phyloP scores from a whole-genome alignment of 2,797 vertebrate genomes.

The Craterocephalus amniculus region DNA sequence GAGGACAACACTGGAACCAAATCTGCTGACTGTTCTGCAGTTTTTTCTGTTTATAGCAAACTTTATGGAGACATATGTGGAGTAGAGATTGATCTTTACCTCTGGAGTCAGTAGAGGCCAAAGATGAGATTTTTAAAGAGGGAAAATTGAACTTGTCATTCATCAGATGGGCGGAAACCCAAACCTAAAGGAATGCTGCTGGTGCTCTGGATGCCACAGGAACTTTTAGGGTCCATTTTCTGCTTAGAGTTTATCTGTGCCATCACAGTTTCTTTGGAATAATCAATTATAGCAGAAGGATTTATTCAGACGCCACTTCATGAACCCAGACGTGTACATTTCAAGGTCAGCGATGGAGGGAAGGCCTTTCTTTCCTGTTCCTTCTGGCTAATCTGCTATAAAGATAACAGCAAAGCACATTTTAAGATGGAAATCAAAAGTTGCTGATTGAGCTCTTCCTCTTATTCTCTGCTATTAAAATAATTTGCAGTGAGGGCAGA shows the following conservation, averaged over 20 bases:
- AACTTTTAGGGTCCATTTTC: background rate
- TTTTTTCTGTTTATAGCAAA: constrained; percentile 6
- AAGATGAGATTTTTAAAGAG: background rate
- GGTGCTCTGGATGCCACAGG: background rate
- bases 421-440: background rate
- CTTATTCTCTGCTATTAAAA: background rate
- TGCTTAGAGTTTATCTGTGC: background rate
- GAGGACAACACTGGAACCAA: constrained; percentile 14
- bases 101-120: background rate
- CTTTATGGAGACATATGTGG: background rate
- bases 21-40: constrained; percentile 26
- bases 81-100: background rate
- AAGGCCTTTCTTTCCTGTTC: background rate
- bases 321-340: background rate
- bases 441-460: background rate
- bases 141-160: background rate
- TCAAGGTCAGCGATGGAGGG: background rate
- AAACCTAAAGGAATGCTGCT: background rate
- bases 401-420: background rate
- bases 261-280: background rate
- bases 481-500: constrained; percentile 15
- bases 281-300: background rate
- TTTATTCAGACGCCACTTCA: background rate
- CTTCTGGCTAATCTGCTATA: background rate
- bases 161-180: background rate